Evolutionary conservation across 2,113 vertebrate species (phyloP), one percentile per base, ranked within the genome.

Genomic region (Varanus komodoensis): DNA sequence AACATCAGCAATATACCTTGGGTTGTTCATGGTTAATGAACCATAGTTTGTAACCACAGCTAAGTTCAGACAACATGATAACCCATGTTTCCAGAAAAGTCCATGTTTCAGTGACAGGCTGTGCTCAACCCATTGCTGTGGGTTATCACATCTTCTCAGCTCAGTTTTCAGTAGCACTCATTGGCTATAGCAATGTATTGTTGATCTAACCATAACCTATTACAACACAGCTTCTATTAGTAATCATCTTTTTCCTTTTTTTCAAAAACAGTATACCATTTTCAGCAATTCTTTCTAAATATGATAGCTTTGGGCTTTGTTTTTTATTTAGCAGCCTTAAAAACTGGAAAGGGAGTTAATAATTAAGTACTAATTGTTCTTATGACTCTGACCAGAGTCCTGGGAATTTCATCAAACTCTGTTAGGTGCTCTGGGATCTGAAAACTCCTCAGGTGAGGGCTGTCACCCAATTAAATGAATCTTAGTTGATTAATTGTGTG

Each of bases 311-410:
- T 54, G 84, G 82, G 80, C 27, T 4, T 44, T 0, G 0, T 4
- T 91, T 25, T 77, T 92, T 15, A 38, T 27, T 19, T 90, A 73
- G 81, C 67, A 9, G 50, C 73, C 67, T 32, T 75, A 64, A 87
- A 94, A 90, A 61, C 25, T 9, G 75, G 74, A 25, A 89, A 86
- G 64, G 89, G 61, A 71, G 19, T 32, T 86, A 61, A 90, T 79
- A 94, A 86, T 2, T 80, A 32, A 23, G n/a, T 85, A 71, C 52
- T 90, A 88, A 90, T 91, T 87, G 71, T 92, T 88, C 54, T 23
- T 57, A 87, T 14, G 81, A 91, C 87, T 81, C 6, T 21, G 84
- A 89, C 0, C 23, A 74, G 81, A 90, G 15, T 57, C 74, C 1
- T 92, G 87, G 71, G 86, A 94, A 78, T 86, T 93, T 87, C 32